Conservation (phyloP, 2,797 vertebrate genomes). For the Brotula barbata region DNA sequence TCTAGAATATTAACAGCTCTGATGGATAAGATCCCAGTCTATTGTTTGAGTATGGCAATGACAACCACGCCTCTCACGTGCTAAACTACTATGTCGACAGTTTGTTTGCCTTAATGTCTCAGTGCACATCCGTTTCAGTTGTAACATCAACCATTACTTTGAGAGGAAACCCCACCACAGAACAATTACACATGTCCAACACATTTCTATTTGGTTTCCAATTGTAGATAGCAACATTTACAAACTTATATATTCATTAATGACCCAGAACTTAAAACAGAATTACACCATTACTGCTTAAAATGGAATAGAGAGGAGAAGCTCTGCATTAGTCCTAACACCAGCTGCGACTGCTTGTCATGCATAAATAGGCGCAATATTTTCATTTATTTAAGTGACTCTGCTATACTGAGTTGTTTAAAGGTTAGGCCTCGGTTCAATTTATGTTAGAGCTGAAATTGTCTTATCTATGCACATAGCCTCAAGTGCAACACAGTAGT, state of each 20-base stretch:
- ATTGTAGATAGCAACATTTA: constrained; percentile 8
- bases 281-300: too few species aligned
- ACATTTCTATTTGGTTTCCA: constrained; percentile 19
- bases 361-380: too few species aligned
- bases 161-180: constrained; percentile 3
- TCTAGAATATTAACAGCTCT: constrained; percentile 27
- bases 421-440: too few species aligned
- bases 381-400: too few species aligned
- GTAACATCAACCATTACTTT: constrained; percentile 9
- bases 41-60: constrained; percentile 38
- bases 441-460: too few species aligned
- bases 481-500: too few species aligned
- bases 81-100: constrained; percentile 8
- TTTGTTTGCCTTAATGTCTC: constrained; percentile 14
- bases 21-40: constrained; percentile 45
- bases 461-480: too few species aligned
- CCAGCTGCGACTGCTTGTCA: too few species aligned
- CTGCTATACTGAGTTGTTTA: too few species aligned
- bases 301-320: too few species aligned
- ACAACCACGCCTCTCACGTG: constrained; percentile 27
- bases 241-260: constrained; percentile 22
- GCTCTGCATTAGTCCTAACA: too few species aligned
- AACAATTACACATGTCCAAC: neutral
- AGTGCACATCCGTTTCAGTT: constrained; percentile 32
- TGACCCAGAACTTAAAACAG: constrained; percentile 20